Evolutionary conservation across 92 coral and sea anemone species (phyloP), one percentile per base, ranked within the genome.

Genomic region (Scolanthus callimorphus): DNA sequence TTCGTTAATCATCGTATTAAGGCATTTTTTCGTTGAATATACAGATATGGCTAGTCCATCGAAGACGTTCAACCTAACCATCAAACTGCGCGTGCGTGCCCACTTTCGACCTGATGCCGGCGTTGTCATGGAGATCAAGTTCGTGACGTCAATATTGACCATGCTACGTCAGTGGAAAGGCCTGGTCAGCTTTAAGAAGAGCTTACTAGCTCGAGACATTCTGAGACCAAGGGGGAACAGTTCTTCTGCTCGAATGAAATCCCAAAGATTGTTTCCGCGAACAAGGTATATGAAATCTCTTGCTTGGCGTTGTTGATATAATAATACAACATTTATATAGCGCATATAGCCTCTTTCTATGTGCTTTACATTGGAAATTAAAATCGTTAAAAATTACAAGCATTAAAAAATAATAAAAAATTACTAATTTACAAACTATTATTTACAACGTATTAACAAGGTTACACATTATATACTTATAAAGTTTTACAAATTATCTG

Each of bases 151-250:
- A 25, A 78, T 92, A 20, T 50, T 88, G 51, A 77, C 96, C 10
- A 54, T 79, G 15, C 60, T 84, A 22, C 86, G 98, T n/a, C 91
- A 73, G 51, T 88, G 92, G 96, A 65, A 68, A 39, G 96, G 84
- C 1, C 57, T 92, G 64, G 70, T 88, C 80, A 65, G 51, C 27
- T 50, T 92, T 15, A 73, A 72, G 44, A 75, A 70, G 34, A 84
- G 80, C 41, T 59, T 88, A 4, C 39, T 92, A 41, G 90, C 83
- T 2, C 49, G 75, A 29, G 98, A 92, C 55, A 74, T 92, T 2
- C 82, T 92, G 25, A 71, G 77, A 37, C 98, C 98, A 13, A 62
- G 98, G 47, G 76, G 66, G 43, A 59, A 57, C 60, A 43, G 9
- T 80, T 80, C 58, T 84, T 82, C 30, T 74, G 95, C 25, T 27